A percentile compares a stretch with the other conserved stretches of the same genome.
Evolutionary conservation across 2,113 vertebrate genomes (phyloP).

Genomic region (Tamias sibiricus): DNA sequence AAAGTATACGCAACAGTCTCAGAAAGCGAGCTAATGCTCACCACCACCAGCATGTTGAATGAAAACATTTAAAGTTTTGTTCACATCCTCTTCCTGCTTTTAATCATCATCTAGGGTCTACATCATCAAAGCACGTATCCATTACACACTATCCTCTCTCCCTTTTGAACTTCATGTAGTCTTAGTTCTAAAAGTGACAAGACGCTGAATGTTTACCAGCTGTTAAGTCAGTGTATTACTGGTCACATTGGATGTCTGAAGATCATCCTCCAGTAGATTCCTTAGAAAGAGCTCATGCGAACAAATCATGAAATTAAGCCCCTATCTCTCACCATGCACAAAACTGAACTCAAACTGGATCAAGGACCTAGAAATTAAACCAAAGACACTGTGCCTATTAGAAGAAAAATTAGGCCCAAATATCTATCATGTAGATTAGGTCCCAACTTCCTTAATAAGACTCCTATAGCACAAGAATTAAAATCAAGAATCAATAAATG

Average conservation of each 20-base stretch:
- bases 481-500: too few species aligned
- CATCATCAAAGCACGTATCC: neutral
- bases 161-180: neutral
- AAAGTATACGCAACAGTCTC: neutral
- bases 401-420: too few species aligned
- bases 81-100: neutral
- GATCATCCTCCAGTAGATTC: neutral
- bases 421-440: too few species aligned
- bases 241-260: neutral
- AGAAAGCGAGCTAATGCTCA: neutral
- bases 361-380: too few species aligned
- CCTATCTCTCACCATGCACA: too few species aligned
- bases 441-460: too few species aligned
- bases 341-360: too few species aligned
- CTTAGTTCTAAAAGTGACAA: constrained; percentile 4
- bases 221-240: neutral
- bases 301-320: too few species aligned
- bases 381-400: too few species aligned
- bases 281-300: neutral
- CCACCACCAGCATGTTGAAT: neutral
- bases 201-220: neutral
- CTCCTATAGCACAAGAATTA: too few species aligned
- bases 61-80: neutral
- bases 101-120: neutral
- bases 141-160: neutral